A percentile compares a stretch with the other conserved stretches of the same genome.
phyloP scores from a whole-genome alignment of 2,888 invertebrate species.

The Scelioninae gen. 1 region DNA sequence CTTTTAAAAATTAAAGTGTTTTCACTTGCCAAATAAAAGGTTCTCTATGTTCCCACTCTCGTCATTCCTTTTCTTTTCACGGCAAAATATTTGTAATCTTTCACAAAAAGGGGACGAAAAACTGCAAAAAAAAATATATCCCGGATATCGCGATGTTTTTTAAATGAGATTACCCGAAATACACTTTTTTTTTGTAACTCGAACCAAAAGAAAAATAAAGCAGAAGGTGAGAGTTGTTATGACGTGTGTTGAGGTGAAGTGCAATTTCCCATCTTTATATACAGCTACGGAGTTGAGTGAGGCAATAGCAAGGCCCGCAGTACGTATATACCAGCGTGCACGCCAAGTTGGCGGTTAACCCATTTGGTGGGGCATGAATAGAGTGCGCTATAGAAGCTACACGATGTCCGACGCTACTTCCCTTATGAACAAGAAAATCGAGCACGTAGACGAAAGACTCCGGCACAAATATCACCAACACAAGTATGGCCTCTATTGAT shows the following conservation, averaged over 20 bases:
- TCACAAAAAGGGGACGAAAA: neutral
- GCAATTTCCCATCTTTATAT: constrained; percentile 76
- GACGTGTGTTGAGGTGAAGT: constrained; percentile 68
- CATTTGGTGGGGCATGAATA: constrained; percentile 79
- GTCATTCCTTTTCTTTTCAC: constrained; percentile 3
- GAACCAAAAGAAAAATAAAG: constrained; percentile 37
- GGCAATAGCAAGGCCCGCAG: constrained; percentile 61
- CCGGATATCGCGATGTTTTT: constrained; percentile 16
- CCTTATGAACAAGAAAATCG: constrained; percentile 60
- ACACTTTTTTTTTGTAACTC: constrained; percentile 29
- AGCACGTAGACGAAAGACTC: constrained; percentile 56
- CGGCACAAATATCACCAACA: constrained; percentile 48
- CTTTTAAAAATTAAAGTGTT: neutral
- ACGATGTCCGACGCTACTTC: constrained; percentile 76
- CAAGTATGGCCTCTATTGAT: constrained; percentile 40
- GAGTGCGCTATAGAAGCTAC: constrained; percentile 76
- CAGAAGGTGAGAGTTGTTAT: constrained; percentile 59
- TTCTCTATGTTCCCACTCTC: neutral
- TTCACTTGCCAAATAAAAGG: too few species aligned
- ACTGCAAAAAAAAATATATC: neutral
- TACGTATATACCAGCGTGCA: constrained; percentile 39
- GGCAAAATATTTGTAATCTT: constrained; percentile 7
- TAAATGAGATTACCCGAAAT: constrained; percentile 39
- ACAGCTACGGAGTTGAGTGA: constrained; percentile 66
- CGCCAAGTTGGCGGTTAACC: constrained; percentile 76